phyloP scores from a whole-genome alignment of 2,113 vertebrate species.

The Megalops atlanticus region DNA sequence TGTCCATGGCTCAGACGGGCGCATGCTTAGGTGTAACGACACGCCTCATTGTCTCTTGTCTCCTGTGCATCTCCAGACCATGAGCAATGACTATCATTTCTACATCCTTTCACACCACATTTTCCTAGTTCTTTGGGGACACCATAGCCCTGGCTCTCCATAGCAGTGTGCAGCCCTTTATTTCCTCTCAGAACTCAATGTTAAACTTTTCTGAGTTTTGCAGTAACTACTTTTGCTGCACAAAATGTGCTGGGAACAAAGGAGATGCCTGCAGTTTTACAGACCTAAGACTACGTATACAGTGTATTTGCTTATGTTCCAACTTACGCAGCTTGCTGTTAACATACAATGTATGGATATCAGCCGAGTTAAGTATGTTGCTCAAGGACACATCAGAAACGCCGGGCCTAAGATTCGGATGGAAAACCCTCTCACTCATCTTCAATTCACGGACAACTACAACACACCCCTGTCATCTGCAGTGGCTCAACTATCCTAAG shows the following conservation, averaged over 20 bases:
- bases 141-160: background rate
- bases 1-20: background rate
- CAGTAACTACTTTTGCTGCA: background rate
- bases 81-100: constrained; percentile 6
- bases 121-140: background rate
- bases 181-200: background rate
- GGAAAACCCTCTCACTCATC: background rate
- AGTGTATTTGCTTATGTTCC: background rate
- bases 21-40: background rate
- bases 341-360: background rate
- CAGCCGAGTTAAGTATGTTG: background rate
- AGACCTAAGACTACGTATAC: background rate
- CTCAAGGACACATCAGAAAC: background rate
- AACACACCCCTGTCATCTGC: background rate
- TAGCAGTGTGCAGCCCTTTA: background rate
- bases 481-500: background rate
- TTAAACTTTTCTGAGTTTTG: background rate
- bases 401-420: background rate
- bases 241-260: background rate
- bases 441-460: background rate
- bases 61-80: background rate
- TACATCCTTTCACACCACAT: background rate
- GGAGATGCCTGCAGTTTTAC: background rate
- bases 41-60: constrained; percentile 11
- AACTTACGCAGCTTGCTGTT: background rate